These are phyloP conservation scores for Sylvilagus bachmani DNA, from an alignment of 2,113 vertebrate species.

Conservation along the genomic window DNA sequence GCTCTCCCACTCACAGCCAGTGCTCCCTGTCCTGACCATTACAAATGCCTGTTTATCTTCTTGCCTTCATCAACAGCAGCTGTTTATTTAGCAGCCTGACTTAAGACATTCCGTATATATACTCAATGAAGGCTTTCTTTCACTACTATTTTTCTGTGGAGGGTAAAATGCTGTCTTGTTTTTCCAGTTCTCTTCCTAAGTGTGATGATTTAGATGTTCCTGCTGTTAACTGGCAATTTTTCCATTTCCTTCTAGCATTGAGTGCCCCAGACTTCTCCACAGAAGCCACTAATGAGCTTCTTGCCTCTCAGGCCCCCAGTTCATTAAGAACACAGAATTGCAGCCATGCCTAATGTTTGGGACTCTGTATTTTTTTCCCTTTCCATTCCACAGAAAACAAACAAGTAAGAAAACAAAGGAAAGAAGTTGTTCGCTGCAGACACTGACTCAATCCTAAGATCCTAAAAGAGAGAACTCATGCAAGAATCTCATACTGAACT, in stretches of 20 bases:
- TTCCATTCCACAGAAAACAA: slow-evolving; percentile 63
- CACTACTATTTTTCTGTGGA: slow-evolving; percentile 75
- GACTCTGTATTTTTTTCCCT: slow-evolving; percentile 55
- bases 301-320: slow-evolving; percentile 39
- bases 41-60: slow-evolving; percentile 75
- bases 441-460: neutral
- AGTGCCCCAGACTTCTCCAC: slow-evolving; percentile 61
- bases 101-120: slow-evolving; percentile 56
- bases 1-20: neutral
- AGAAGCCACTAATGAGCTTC: slow-evolving; percentile 76
- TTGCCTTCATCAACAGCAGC: slow-evolving; percentile 67
- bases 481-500: neutral
- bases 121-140: slow-evolving; percentile 81
- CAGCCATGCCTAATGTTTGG: neutral
- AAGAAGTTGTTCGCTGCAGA: neutral
- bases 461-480: slow-evolving; percentile 10
- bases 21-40: slow-evolving; percentile 15
- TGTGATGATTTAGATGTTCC: slow-evolving; percentile 81
- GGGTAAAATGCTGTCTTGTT: slow-evolving; percentile 78
- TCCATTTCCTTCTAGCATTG: slow-evolving; percentile 66
- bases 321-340: slow-evolving; percentile 74
- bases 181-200: slow-evolving; percentile 77
- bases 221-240: slow-evolving; percentile 77
- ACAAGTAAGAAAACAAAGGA: slow-evolving; percentile 53
- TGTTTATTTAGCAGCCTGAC: slow-evolving; percentile 72